These are phyloP conservation scores for Chiloscyllium punctatum DNA, from an alignment of 2,797 vertebrate species.

Conservation along the genomic window DNA sequence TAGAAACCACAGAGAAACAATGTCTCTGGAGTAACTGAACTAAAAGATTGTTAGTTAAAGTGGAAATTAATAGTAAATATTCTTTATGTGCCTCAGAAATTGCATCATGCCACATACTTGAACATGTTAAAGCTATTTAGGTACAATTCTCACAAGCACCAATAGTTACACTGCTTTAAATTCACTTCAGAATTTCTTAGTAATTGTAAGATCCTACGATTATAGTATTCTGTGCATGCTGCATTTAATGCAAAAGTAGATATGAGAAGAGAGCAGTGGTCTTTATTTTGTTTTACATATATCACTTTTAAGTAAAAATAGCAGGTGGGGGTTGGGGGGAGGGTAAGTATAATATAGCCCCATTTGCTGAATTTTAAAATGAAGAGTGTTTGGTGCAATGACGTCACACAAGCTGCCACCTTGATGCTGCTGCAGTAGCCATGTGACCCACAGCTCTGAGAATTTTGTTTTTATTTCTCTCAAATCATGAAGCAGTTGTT, in stretches of 20 bases:
- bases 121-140: no score
- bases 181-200: not conserved
- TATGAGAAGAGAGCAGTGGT: not conserved
- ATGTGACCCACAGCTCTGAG: not conserved
- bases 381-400: constrained; percentile 24
- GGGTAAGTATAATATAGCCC: not conserved
- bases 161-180: not conserved
- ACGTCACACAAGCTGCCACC: constrained; percentile 21
- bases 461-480: constrained; percentile 12
- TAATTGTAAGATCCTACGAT: not conserved
- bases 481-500: not conserved
- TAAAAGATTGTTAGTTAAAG: not conserved
- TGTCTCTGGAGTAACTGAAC: not conserved
- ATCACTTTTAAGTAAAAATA: not conserved
- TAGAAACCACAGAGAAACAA: not conserved
- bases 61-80: not conserved
- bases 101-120: not conserved
- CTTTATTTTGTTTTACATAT: not conserved
- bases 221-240: not conserved
- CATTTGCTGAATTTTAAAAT: constrained; percentile 20
- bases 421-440: constrained; percentile 30
- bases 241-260: not conserved
- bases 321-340: no score
- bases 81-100: no score
- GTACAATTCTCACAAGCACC: not conserved